Conservation (phyloP, 53 echinoderm and acorn worm genomes). For the Holothuria leucospilota region DNA sequence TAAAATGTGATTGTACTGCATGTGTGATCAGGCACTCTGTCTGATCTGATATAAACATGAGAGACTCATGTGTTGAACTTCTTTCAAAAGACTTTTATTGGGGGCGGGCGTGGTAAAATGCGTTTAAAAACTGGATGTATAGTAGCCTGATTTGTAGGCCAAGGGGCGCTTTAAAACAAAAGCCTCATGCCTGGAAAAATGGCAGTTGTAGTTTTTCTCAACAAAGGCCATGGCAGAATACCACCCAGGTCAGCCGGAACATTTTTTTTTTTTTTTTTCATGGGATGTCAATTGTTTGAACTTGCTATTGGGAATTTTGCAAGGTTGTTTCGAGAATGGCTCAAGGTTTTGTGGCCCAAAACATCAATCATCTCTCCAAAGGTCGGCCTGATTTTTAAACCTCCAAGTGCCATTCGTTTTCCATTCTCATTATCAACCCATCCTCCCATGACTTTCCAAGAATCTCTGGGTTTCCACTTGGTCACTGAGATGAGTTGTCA, state of each 20-base stretch:
- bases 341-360: neutral
- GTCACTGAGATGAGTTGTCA: too few species aligned
- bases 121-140: slow-evolving; percentile 54
- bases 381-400: neutral
- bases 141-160: slow-evolving; percentile 49
- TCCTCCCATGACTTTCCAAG: slow-evolving; percentile 19
- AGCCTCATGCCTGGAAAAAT: slow-evolving; percentile 59
- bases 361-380: slow-evolving; percentile 10
- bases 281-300: slow-evolving; percentile 18
- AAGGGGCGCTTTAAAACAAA: slow-evolving; percentile 58
- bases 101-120: slow-evolving; percentile 35
- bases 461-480: neutral
- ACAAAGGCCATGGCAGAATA: slow-evolving; percentile 49
- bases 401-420: slow-evolving; percentile 4
- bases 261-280: neutral
- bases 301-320: slow-evolving; percentile 55
- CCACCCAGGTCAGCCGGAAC: slow-evolving; percentile 39
- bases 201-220: slow-evolving; percentile 58
- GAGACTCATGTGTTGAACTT: slow-evolving; percentile 13
- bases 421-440: neutral
- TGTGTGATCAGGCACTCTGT: slow-evolving; percentile 32
- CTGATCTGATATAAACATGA: slow-evolving; percentile 44
- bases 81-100: neutral
- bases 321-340: slow-evolving; percentile 55
- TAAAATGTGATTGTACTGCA: slow-evolving; percentile 25